Percentiles rank a stretch among this genome's conserved stretches.
Conservation (phyloP, 2,113 vertebrate species). For the Sialia sialis region DNA sequence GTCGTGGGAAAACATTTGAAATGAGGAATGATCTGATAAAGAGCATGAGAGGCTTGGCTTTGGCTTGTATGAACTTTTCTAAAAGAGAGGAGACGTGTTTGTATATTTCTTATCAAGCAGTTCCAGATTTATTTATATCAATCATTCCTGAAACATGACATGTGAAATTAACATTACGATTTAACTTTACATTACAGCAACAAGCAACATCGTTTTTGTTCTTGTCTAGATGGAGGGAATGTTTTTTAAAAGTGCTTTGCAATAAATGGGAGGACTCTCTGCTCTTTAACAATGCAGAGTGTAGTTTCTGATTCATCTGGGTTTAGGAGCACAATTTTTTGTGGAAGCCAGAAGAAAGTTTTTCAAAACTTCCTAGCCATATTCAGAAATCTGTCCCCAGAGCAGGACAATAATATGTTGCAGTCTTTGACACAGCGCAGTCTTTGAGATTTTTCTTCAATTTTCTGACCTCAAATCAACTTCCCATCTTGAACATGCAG, state of each 20-base stretch:
- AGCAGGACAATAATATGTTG: not conserved
- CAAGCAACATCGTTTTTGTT: not conserved
- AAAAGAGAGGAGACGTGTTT: not conserved
- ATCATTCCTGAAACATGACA: constrained; percentile 43
- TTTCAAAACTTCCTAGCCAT: not conserved
- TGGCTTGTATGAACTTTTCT: not conserved
- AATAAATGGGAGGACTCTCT: not conserved
- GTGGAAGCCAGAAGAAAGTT: not conserved
- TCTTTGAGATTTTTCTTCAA: not conserved
- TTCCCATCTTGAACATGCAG: not conserved
- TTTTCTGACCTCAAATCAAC: not conserved
- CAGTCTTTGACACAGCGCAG: not conserved
- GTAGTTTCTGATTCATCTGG: not conserved
- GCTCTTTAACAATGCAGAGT: not conserved
- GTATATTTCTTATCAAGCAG: constrained; percentile 12
- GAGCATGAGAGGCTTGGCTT: not conserved
- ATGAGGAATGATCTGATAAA: constrained; percentile 46
- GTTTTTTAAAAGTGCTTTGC: not conserved
- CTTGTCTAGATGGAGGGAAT: not conserved
- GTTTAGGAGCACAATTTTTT: not conserved
- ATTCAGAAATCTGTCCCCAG: not conserved
- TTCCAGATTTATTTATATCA: constrained; percentile 55
- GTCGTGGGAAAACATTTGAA: constrained; percentile 37
- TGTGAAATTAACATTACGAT: constrained; percentile 20
- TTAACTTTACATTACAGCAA: not conserved